phyloP scores from a whole-genome alignment of 2,113 vertebrate species.

The Anthoscopus minutus region DNA sequence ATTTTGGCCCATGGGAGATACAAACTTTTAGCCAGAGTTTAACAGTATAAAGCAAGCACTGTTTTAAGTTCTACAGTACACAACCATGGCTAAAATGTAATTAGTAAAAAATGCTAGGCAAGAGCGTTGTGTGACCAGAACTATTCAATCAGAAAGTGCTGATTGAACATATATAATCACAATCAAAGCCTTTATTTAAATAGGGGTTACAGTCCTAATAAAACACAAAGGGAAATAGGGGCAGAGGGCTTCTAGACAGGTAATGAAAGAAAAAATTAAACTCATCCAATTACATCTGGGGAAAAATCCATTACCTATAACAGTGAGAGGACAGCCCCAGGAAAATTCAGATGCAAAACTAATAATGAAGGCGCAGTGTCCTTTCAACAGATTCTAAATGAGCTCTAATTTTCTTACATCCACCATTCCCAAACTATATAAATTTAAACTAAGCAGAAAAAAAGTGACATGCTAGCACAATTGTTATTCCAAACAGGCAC shows the following conservation, averaged over 20 bases:
- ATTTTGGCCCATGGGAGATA: background rate
- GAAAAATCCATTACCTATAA: constrained; percentile 86
- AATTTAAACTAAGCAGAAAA: constrained; percentile 87
- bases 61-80: constrained; percentile 50
- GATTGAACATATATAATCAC: constrained; percentile 81
- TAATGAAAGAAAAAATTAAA: constrained; percentile 89
- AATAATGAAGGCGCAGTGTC: constrained; percentile 83
- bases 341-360: constrained; percentile 88
- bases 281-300: constrained; percentile 86
- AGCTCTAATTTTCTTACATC: constrained; percentile 85
- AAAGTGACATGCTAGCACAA: constrained; percentile 84
- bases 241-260: constrained; percentile 81
- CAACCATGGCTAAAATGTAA: constrained; percentile 71
- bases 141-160: constrained; percentile 81
- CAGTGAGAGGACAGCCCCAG: constrained; percentile 80
- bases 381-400: constrained; percentile 86
- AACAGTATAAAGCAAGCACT: constrained; percentile 54
- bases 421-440: constrained; percentile 85
- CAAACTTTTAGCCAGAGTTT: constrained; percentile 42
- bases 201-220: constrained; percentile 86
- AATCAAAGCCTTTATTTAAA: constrained; percentile 85
- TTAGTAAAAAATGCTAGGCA: constrained; percentile 75
- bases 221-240: constrained; percentile 83
- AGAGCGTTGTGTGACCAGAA: constrained; percentile 68
- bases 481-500: constrained; percentile 85